Conservation (phyloP, 2,888 invertebrate species). For the Noctua janthina region DNA sequence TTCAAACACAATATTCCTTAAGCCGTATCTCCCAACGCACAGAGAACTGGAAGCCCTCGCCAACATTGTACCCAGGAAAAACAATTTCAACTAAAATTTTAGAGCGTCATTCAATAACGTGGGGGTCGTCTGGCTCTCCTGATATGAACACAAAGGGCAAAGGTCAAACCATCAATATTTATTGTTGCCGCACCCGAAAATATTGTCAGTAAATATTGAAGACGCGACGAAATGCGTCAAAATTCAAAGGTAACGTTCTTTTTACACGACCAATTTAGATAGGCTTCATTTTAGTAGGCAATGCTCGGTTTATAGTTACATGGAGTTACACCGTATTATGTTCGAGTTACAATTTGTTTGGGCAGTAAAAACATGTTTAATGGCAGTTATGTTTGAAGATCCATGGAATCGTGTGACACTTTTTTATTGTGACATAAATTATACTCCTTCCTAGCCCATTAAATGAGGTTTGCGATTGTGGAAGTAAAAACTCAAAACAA, state of each 20-base stretch:
- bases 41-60: not conserved
- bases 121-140: constrained; percentile 29
- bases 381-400: constrained; percentile 46
- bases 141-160: constrained; percentile 38
- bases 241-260: constrained; percentile 39
- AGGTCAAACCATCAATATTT: constrained; percentile 61
- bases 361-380: constrained; percentile 60
- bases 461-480: constrained; percentile 6
- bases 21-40: not conserved
- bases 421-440: constrained; percentile 55
- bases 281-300: constrained; percentile 18
- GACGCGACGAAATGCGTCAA: constrained; percentile 20
- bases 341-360: constrained; percentile 63
- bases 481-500: constrained; percentile 18
- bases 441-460: not conserved
- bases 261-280: constrained; percentile 50
- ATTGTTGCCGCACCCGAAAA: constrained; percentile 49
- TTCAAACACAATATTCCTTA: constrained; percentile 6
- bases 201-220: constrained; percentile 59
- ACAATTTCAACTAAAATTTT: constrained; percentile 45
- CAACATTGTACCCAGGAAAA: not conserved
- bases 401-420: constrained; percentile 31
- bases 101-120: constrained; percentile 39
- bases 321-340: constrained; percentile 48
- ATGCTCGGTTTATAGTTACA: constrained; percentile 51